Percentiles rank a stretch among this genome's conserved stretches.
Conservation (phyloP, 2,113 vertebrate genomes). For the Elgaria multicarinata region DNA sequence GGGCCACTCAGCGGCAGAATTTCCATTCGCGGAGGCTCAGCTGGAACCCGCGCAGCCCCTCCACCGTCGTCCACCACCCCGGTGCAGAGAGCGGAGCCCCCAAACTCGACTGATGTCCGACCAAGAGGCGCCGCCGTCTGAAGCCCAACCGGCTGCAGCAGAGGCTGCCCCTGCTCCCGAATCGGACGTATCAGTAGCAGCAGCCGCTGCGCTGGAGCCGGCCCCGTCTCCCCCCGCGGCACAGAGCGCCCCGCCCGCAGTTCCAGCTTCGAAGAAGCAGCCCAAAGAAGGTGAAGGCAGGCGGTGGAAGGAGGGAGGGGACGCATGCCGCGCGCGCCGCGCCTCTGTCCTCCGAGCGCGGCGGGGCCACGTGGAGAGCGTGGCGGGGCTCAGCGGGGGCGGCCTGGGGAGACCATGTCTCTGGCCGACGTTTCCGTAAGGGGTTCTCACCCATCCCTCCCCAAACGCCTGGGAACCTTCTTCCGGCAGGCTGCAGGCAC, state of each 20-base stretch:
- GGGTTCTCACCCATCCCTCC: not conserved
- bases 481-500: not conserved
- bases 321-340: not conserved
- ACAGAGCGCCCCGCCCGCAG: fast-evolving
- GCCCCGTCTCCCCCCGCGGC: conserved; percentile 27
- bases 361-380: fast-evolving
- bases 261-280: conserved; percentile 59
- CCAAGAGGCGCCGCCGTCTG: fast-evolving
- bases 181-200: not conserved
- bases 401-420: not conserved
- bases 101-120: conserved; percentile 48
- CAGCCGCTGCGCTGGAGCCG: not conserved
- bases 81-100: conserved; percentile 47
- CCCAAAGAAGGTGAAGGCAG: conserved; percentile 52
- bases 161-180: not conserved
- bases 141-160: fast-evolving
- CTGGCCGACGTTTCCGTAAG: not conserved
- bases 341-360: not conserved
- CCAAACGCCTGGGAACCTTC: no score
- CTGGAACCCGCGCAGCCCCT: fast-evolving
- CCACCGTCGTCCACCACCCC: conserved; percentile 58
- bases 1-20: fast-evolving
- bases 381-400: not conserved
- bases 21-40: not conserved
- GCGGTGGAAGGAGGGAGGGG: not conserved